Evolutionary conservation across 1,140 invertebrate species (phyloP), one percentile per base, ranked within the genome.

Genomic region (Berghia stephanieae): DNA sequence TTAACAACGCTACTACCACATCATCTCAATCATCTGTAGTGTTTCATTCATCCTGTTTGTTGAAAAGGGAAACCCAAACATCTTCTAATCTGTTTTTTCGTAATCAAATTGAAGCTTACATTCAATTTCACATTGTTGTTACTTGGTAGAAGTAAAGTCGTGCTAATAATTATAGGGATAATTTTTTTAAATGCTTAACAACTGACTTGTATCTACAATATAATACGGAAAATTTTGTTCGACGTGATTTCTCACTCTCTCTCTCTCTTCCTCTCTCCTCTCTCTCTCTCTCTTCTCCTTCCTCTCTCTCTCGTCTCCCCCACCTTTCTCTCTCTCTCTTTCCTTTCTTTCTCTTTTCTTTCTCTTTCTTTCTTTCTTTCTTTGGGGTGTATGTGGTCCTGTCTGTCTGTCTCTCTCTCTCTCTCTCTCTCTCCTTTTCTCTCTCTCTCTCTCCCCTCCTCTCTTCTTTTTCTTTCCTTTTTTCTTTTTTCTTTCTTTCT

Each of bases 361-460:
- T n/a, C n/a, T n/a, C n/a, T n/a, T n/a, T n/a, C n/a, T n/a, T n/a
- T n/a, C n/a, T n/a, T n/a, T n/a, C n/a, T n/a, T n/a, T n/a, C n/a
- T n/a, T n/a, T n/a, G n/a, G n/a, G n/a, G n/a, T n/a, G n/a, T n/a
- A n/a, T n/a, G n/a, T n/a, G n/a, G n/a, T n/a, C n/a, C 21, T 21
- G 10, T 21, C 21, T 21, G 10, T 21, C 21, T 2, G 24, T 60
- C 57, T 60, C 57, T 60, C 57, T 60, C 57, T 60, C 57, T 60
- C 57, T 60, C 57, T 60, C 57, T 60, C 57, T 60, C 57, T 52
- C 46, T 52, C 46, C n/a, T 24, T 52, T 24, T 52, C 46, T 52
- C n/a, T 24, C n/a, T 24, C n/a, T 24, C 36, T 34, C 36, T 34
- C 36, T 34, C 36, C 57, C 36, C 57, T 60, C 57, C 36, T 34